Evolutionary conservation across 1,140 invertebrate species (phyloP).

Genomic region (Calosoma granatense): DNA sequence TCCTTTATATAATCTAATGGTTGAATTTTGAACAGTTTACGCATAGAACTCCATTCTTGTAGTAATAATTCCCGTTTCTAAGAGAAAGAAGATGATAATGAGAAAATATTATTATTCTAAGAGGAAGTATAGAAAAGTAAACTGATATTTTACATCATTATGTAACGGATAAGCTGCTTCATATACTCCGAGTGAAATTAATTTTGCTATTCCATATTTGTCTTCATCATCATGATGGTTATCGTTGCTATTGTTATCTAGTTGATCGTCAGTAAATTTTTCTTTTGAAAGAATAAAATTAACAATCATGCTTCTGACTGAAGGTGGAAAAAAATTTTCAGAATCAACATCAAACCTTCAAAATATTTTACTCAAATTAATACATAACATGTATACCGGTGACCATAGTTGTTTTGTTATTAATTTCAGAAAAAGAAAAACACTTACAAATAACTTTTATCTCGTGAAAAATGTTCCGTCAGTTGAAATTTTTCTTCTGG

Average conservation of each 20-base stretch:
- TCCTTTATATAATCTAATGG: constrained; percentile 76
- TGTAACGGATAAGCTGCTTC: constrained; percentile 69
- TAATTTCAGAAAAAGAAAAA: too few species aligned
- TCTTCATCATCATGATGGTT: too few species aligned
- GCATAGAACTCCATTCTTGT: constrained; percentile 42
- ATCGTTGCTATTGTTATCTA: too few species aligned
- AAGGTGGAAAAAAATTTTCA: constrained; percentile 61
- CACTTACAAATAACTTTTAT: too few species aligned
- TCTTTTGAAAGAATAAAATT: constrained; percentile 74
- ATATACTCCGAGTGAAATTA: constrained; percentile 61
- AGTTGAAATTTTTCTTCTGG: too few species aligned
- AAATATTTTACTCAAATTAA: too few species aligned
- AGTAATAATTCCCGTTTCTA: constrained; percentile 40
- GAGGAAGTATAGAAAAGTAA: not conserved
- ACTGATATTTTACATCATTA: constrained; percentile 49
- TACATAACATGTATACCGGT: too few species aligned
- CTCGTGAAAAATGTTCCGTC: too few species aligned
- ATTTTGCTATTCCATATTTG: constrained; percentile 62
- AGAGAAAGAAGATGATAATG: not conserved
- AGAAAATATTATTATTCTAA: not conserved
- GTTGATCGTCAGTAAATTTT: constrained; percentile 50
- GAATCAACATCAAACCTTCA: constrained; percentile 62
- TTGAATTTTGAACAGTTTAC: constrained; percentile 58
- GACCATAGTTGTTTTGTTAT: too few species aligned
- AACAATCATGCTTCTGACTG: constrained; percentile 60